Percentiles rank a stretch among this genome's conserved stretches.
These are phyloP conservation scores for Sipha flava DNA, from an alignment of 1,140 invertebrate genomes.

Conservation along the genomic window DNA sequence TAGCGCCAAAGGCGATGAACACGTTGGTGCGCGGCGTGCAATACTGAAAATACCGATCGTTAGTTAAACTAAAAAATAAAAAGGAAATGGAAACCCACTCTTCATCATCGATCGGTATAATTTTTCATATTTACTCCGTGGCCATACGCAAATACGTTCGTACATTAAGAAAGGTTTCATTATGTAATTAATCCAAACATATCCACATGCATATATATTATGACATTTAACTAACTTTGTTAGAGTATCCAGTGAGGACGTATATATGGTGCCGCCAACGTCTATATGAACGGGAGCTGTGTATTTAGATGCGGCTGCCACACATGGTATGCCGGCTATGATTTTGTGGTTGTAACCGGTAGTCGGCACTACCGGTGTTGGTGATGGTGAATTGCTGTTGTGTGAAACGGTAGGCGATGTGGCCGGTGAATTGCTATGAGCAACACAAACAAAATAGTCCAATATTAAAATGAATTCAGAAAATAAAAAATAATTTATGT, in stretches of 20 bases:
- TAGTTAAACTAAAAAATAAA: not conserved
- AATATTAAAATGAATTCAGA: not conserved
- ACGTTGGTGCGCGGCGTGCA: constrained; percentile 21
- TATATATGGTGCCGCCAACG: constrained; percentile 93
- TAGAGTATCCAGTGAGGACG: constrained; percentile 87
- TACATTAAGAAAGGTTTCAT: not conserved
- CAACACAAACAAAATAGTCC: not conserved
- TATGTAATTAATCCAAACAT: not conserved
- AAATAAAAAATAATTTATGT: not conserved
- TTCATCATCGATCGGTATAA: not conserved
- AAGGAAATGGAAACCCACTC: constrained; percentile 9
- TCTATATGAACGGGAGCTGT: constrained; percentile 96
- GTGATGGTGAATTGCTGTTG: constrained; percentile 56
- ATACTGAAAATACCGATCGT: constrained; percentile 19
- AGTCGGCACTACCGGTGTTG: constrained; percentile 47
- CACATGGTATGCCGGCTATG: constrained; percentile 79
- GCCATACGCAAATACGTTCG: not conserved
- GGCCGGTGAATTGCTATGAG: constrained; percentile 49
- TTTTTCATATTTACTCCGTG: not conserved
- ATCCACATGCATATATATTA: not conserved
- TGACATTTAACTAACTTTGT: constrained; percentile 67
- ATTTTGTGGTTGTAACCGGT: constrained; percentile 51
- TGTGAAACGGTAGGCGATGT: constrained; percentile 57
- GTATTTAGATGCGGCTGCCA: constrained; percentile 81
- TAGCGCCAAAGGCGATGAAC: constrained; percentile 8